A percentile compares a stretch with the other conserved stretches of the same genome.
Evolutionary conservation across 1,140 invertebrate genomes (phyloP).

Genomic region (Anthonomus grandis): DNA sequence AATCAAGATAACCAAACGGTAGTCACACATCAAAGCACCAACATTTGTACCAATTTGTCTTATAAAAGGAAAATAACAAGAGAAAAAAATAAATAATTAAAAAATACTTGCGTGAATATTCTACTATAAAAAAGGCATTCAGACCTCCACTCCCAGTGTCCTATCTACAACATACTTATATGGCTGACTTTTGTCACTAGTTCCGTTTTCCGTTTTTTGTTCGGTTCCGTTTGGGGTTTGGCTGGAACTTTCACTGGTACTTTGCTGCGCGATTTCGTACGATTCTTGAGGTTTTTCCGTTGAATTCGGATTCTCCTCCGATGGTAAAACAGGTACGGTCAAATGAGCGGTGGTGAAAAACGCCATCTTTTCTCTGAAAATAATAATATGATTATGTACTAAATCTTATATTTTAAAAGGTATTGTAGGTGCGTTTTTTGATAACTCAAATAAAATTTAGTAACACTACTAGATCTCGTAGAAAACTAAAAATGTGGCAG

Average conservation of each 20-base stretch:
- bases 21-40: not conserved
- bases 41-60: not conserved
- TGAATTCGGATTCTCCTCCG: slow-evolving; percentile 57
- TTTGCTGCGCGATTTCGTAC: no score
- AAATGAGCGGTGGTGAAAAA: slow-evolving; percentile 84
- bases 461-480: not conserved
- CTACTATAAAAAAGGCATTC: slow-evolving; percentile 38
- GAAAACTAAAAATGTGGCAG: not conserved
- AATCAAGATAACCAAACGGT: not conserved
- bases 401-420: not conserved
- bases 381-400: not conserved
- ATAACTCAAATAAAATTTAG: not conserved
- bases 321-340: slow-evolving; percentile 71
- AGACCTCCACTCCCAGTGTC: slow-evolving; percentile 67
- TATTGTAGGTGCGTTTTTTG: not conserved
- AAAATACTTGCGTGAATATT: no score
- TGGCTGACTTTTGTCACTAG: not conserved
- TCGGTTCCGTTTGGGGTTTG: slow-evolving; percentile 5
- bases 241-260: no score
- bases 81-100: slow-evolving; percentile 10
- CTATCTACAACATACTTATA: slow-evolving; percentile 68
- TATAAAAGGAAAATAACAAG: not conserved
- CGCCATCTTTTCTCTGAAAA: slow-evolving; percentile 88
- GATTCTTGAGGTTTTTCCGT: slow-evolving; percentile 23
- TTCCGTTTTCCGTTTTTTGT: not conserved